Evolutionary conservation across 2,797 vertebrate species (phyloP).

Genomic region (Syngnathus acus): DNA sequence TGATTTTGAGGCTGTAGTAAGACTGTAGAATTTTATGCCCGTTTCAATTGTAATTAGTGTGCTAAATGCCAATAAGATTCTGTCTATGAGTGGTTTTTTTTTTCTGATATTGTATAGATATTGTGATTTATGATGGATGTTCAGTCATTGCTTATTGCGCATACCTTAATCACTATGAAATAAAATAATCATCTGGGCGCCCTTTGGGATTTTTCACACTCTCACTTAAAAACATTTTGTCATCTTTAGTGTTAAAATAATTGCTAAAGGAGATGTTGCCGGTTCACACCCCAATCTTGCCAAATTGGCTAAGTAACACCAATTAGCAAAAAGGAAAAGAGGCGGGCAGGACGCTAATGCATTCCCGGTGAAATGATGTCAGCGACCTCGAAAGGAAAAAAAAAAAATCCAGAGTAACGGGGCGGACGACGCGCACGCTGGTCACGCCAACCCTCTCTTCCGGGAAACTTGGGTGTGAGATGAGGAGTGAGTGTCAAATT

Average conservation of each 20-base stretch:
- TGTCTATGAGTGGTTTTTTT: too few species aligned
- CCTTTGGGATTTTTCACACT: not conserved
- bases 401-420: conserved; percentile 29
- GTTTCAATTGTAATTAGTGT: too few species aligned
- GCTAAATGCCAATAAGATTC: too few species aligned
- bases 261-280: conserved; percentile 9
- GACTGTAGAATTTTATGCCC: too few species aligned
- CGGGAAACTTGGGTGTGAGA: conserved; percentile 8
- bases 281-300: conserved; percentile 11
- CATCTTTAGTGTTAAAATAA: conserved; percentile 1
- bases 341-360: conserved; percentile 44
- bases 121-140: too few species aligned
- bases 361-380: conserved; percentile 48
- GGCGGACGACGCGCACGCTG: not conserved
- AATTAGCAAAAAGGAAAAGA: conserved; percentile 37
- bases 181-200: not conserved
- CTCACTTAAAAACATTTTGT: not conserved
- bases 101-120: too few species aligned
- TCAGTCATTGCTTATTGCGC: too few species aligned
- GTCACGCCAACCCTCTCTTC: not conserved
- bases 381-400: conserved; percentile 31
- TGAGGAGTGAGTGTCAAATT: conserved; percentile 43
- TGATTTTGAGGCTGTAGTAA: too few species aligned
- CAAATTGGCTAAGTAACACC: conserved; percentile 43
- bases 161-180: not conserved